Conservation (phyloP, 2,113 vertebrate species). For the Crypturellus undulatus region DNA sequence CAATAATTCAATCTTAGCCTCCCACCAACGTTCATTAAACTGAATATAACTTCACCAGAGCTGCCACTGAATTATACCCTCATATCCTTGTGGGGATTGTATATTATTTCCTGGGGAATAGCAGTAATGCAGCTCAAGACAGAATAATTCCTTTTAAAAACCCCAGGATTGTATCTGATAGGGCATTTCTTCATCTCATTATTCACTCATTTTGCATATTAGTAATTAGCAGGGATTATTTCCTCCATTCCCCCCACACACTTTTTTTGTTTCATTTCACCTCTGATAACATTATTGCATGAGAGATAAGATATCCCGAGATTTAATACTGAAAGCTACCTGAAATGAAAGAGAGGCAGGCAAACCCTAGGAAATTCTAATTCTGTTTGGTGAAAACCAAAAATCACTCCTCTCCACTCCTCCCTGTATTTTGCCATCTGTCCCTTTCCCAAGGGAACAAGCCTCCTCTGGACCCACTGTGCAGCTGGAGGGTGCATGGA, state of each 20-base stretch:
- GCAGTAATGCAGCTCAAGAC: conserved; percentile 52
- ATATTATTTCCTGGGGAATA: conserved; percentile 59
- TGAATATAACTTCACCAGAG: conserved; percentile 63
- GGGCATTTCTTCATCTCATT: conserved; percentile 56
- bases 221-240: conserved; percentile 58
- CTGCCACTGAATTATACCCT: conserved; percentile 57
- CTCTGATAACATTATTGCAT: conserved; percentile 8
- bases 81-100: conserved; percentile 51
- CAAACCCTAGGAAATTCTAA: conserved; percentile 21
- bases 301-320: conserved; percentile 15
- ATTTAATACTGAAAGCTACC: background rate
- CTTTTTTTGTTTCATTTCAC: conserved; percentile 23
- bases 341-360: background rate
- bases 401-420: background rate
- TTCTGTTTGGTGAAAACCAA: background rate
- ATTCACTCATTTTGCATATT: conserved; percentile 45
- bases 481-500: background rate
- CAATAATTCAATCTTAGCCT: conserved; percentile 73
- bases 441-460: background rate
- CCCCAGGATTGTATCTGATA: conserved; percentile 51
- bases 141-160: conserved; percentile 68
- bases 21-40: conserved; percentile 61
- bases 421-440: background rate
- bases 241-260: background rate
- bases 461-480: background rate